These are phyloP conservation scores for Pyrocephalus nanus DNA, from an alignment of 2,797 vertebrate genomes.

Conservation along the genomic window DNA sequence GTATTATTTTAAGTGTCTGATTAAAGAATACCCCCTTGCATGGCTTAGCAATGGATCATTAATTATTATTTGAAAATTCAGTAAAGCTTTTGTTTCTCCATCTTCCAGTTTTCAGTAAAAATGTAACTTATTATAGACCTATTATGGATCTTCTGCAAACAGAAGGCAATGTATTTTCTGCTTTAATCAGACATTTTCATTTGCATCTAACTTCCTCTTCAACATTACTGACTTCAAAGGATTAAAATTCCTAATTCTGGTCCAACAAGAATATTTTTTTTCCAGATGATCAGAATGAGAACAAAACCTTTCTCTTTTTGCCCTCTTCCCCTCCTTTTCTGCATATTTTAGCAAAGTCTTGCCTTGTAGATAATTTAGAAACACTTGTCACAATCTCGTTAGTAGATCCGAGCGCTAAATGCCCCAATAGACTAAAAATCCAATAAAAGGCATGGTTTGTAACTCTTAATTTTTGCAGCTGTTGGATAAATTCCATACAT, in stretches of 20 bases:
- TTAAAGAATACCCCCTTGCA: not conserved
- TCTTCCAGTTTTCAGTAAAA: not conserved
- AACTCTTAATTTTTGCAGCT: conserved; percentile 72
- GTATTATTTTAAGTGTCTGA: not conserved
- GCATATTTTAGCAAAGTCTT: not conserved
- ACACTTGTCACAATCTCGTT: not conserved
- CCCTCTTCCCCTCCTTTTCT: not conserved
- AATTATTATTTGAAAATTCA: conserved; percentile 6
- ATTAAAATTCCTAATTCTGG: conserved; percentile 4
- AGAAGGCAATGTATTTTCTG: not conserved
- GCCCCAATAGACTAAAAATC: not conserved
- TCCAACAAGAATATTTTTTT: not conserved
- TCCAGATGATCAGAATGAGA: not conserved
- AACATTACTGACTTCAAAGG: not conserved
- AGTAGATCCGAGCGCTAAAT: not conserved
- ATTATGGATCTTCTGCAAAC: not conserved
- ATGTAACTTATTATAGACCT: not conserved
- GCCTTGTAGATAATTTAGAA: not conserved
- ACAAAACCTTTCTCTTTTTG: not conserved
- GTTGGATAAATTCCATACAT: conserved; percentile 46
- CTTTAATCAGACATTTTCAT: not conserved
- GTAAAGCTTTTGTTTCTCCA: not conserved
- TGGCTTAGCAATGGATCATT: not conserved
- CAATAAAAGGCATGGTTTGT: conserved; percentile 33
- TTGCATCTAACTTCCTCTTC: not conserved